Evolutionary conservation across 2,888 invertebrate species (phyloP).

Genomic region (Drosophila macrospina): DNA sequence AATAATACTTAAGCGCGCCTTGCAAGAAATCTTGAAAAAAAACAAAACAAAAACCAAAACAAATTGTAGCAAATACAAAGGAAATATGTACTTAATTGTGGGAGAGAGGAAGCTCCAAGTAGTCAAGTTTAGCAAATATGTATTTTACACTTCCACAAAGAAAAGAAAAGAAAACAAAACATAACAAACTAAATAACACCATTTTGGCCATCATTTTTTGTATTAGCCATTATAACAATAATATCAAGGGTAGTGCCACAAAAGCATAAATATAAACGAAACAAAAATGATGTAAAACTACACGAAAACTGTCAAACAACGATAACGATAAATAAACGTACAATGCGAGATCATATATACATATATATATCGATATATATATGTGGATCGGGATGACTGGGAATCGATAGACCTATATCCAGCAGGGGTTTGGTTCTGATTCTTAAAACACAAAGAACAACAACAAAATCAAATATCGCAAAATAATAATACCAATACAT

Average conservation of each 20-base stretch:
- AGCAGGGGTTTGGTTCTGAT: background rate
- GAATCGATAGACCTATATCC: conserved; percentile 5
- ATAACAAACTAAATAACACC: conserved; percentile 9
- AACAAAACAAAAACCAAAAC: background rate
- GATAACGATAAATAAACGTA: conserved; percentile 40
- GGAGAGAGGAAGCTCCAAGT: conserved; percentile 23
- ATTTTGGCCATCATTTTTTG: conserved; percentile 46
- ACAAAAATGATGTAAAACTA: background rate
- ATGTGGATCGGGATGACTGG: conserved; percentile 21
- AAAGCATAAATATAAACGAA: background rate
- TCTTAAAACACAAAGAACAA: conserved; percentile 4
- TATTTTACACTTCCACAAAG: conserved; percentile 46
- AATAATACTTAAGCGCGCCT: conserved; percentile 34
- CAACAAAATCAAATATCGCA: conserved; percentile 14
- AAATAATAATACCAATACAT: conserved; percentile 24
- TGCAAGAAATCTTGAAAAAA: conserved; percentile 30
- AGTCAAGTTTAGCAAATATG: conserved; percentile 43
- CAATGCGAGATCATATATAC: conserved; percentile 23
- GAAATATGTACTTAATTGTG: conserved; percentile 17
- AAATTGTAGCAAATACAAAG: conserved; percentile 14
- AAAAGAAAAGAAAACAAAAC: background rate
- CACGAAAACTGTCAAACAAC: conserved; percentile 34
- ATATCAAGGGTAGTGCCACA: conserved; percentile 26
- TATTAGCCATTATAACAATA: conserved; percentile 17
- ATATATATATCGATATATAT: conserved; percentile 2